Evolutionary conservation across 1,140 invertebrate species (phyloP).

Genomic region (Caerostris extrusa): DNA sequence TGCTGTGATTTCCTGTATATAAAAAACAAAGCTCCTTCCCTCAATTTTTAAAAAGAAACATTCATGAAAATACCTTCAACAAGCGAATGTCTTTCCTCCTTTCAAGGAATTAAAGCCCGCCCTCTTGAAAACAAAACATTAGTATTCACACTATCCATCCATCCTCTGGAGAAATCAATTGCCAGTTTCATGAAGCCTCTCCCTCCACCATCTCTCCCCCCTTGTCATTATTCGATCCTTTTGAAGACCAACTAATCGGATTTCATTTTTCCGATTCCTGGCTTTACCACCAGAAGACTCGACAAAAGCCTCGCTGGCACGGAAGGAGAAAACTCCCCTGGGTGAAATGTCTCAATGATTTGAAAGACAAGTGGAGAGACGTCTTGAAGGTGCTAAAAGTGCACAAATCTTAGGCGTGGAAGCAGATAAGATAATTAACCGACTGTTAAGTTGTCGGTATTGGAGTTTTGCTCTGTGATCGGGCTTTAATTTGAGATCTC

Average conservation of each 20-base stretch:
- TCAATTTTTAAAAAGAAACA: no score
- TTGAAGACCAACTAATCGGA: slow-evolving; percentile 52
- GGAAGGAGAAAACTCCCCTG: background rate
- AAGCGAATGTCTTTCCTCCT: background rate
- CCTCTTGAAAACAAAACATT: slow-evolving; percentile 35
- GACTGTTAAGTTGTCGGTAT: slow-evolving; percentile 39
- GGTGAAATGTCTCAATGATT: slow-evolving; percentile 41
- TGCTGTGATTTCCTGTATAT: no score
- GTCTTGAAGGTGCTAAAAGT: slow-evolving; percentile 7
- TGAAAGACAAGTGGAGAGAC: background rate
- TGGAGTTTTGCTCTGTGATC: slow-evolving; percentile 42
- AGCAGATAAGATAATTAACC: slow-evolving; percentile 35
- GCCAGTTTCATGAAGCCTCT: background rate
- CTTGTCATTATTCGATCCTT: slow-evolving; percentile 41
- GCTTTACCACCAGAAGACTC: background rate
- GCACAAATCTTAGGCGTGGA: slow-evolving; percentile 6
- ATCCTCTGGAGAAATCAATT: slow-evolving; percentile 40
- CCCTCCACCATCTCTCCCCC: background rate
- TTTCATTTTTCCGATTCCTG: slow-evolving; percentile 38
- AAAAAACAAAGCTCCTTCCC: no score
- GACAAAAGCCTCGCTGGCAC: background rate
- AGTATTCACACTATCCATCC: slow-evolving; percentile 11
- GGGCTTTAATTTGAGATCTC: background rate
- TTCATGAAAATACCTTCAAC: no score
- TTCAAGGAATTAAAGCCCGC: background rate